A percentile compares a stretch with the other conserved stretches of the same genome.
These are phyloP conservation scores for Orthonevra nobilis DNA, from an alignment of 2,888 invertebrate species.

Conservation along the genomic window DNA sequence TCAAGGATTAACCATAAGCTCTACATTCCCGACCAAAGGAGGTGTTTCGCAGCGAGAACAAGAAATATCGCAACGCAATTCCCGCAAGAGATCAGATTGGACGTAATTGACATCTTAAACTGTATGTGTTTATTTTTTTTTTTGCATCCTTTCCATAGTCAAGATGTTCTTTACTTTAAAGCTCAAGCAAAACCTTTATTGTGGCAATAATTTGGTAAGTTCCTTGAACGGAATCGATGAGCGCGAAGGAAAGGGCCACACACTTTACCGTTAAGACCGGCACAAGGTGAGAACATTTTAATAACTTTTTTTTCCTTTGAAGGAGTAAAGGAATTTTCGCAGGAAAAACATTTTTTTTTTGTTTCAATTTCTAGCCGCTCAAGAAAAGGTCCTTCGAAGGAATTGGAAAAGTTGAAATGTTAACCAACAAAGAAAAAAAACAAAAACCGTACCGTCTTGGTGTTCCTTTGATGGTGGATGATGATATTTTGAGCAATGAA, in stretches of 20 bases:
- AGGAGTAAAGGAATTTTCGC: background rate
- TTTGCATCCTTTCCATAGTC: background rate
- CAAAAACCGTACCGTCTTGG: constrained; percentile 19
- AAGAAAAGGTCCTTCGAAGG: too few species aligned
- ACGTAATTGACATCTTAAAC: constrained; percentile 25
- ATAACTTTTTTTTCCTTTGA: constrained; percentile 9
- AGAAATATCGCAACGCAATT: constrained; percentile 14
- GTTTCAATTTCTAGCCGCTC: too few species aligned
- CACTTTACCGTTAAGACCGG: too few species aligned
- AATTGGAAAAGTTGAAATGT: constrained; percentile 9
- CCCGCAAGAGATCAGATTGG: constrained; percentile 16
- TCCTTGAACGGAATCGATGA: too few species aligned
- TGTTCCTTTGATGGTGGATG: constrained; percentile 1
- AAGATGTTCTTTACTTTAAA: background rate
- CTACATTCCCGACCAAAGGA: background rate
- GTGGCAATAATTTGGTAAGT: constrained; percentile 5
- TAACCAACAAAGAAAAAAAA: too few species aligned
- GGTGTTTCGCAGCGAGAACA: constrained; percentile 24
- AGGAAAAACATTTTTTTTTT: too few species aligned
- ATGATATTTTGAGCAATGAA: constrained; percentile 5
- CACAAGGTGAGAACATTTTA: constrained; percentile 8
- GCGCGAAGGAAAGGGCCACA: too few species aligned
- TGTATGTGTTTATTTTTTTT: background rate
- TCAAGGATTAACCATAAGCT: background rate
- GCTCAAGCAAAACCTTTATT: too few species aligned